phyloP scores from a whole-genome alignment of 1,140 invertebrate species.

The Drosophila chauvacae region DNA sequence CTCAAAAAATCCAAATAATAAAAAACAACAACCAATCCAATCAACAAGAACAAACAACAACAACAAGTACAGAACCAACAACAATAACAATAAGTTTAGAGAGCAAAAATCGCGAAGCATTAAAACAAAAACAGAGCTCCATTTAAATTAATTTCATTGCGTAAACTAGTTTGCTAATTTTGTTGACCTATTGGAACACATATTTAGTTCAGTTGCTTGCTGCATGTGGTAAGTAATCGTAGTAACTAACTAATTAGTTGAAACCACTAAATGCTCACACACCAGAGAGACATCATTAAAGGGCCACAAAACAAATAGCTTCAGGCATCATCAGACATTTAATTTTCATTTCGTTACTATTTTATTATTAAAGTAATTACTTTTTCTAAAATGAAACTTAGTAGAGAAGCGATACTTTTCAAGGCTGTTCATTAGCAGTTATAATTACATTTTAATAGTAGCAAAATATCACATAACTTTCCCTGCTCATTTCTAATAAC shows the following conservation, averaged over 20 bases:
- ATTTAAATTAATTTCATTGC: slow-evolving; percentile 36
- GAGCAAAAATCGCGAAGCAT: slow-evolving; percentile 22
- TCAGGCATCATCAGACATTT: not conserved
- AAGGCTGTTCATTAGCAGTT: not conserved
- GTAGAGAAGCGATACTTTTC: no score
- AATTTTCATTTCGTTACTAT: not conserved
- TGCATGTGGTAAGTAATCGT: slow-evolving; percentile 75
- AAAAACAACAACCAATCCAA: slow-evolving; percentile 50
- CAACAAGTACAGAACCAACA: slow-evolving; percentile 44
- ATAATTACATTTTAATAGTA: slow-evolving; percentile 4
- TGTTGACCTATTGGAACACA: slow-evolving; percentile 22
- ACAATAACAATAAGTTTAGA: slow-evolving; percentile 47
- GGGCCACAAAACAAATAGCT: not conserved
- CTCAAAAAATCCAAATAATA: slow-evolving; percentile 18
- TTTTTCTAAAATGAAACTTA: not conserved
- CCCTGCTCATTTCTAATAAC: slow-evolving; percentile 3
- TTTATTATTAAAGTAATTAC: not conserved
- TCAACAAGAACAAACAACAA: slow-evolving; percentile 56
- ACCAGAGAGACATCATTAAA: not conserved
- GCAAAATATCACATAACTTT: not conserved
- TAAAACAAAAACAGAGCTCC: slow-evolving; percentile 6
- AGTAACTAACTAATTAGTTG: slow-evolving; percentile 16
- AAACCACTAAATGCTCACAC: slow-evolving; percentile 11
- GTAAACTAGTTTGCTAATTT: slow-evolving; percentile 43
- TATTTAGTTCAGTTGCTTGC: slow-evolving; percentile 47